These are phyloP conservation scores for Atta texana DNA, from an alignment of 1,140 invertebrate species.

Conservation along the genomic window DNA sequence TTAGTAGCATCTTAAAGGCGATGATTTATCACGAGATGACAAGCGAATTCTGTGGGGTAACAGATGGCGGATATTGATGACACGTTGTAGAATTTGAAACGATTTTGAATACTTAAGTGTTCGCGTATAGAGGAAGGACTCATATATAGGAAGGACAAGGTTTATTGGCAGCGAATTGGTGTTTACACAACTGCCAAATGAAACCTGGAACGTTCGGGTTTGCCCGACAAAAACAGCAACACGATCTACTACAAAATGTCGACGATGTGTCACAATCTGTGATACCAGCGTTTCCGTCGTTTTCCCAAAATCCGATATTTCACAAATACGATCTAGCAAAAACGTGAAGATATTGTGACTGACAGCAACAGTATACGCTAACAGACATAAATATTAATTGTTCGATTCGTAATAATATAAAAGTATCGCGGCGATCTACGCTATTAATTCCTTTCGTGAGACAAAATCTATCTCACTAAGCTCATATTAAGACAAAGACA, in stretches of 20 bases:
- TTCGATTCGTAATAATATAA: conserved; percentile 13
- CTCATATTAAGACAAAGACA: conserved; percentile 25
- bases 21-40: conserved; percentile 12
- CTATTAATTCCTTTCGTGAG: conserved; percentile 1
- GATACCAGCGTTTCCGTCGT: conserved; percentile 25
- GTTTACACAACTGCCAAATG: conserved; percentile 76
- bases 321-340: conserved; percentile 13
- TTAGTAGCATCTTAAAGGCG: conserved; percentile 4
- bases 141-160: conserved; percentile 37
- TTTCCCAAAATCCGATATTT: conserved; percentile 20
- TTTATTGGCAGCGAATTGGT: conserved; percentile 74
- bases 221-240: conserved; percentile 70
- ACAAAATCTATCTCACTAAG: background rate
- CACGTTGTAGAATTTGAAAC: conserved; percentile 55
- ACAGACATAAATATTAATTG: conserved; percentile 39
- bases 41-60: background rate
- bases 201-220: conserved; percentile 67
- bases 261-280: conserved; percentile 64
- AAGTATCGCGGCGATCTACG: background rate
- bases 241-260: conserved; percentile 37
- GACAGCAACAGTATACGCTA: background rate
- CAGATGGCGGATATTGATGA: conserved; percentile 22
- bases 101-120: conserved; percentile 69
- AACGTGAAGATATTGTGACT: conserved; percentile 25
- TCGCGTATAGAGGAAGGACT: background rate